Percentiles rank a stretch among this genome's conserved stretches.
These are phyloP conservation scores for Brachirus orientalis DNA, from an alignment of 2,113 vertebrate genomes.

Conservation along the genomic window DNA sequence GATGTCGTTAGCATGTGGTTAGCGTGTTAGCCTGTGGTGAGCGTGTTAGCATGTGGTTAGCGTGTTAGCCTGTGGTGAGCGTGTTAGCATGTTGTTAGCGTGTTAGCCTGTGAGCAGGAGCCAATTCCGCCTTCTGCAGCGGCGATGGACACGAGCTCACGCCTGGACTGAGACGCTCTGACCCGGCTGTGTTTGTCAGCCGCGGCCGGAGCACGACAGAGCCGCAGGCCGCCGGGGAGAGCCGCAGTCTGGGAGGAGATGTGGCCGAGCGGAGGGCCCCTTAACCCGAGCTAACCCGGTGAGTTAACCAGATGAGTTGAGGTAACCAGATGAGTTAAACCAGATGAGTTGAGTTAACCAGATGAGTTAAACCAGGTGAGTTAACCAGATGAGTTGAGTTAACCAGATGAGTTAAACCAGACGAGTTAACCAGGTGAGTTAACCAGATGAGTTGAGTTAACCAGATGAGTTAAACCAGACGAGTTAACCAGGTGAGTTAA, in stretches of 20 bases:
- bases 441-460: background rate
- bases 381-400: background rate
- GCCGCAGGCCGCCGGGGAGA: slow-evolving; percentile 4
- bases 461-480: too few relatives aligned
- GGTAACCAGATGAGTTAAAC: too few relatives aligned
- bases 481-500: slow-evolving; percentile 40
- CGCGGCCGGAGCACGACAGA: background rate
- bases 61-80: slow-evolving; percentile 27
- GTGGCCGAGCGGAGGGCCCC: slow-evolving; percentile 26
- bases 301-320: background rate
- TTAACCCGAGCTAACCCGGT: slow-evolving; percentile 41
- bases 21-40: slow-evolving; percentile 27
- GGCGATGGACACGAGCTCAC: slow-evolving; percentile 52
- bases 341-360: slow-evolving; percentile 2
- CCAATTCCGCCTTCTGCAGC: background rate
- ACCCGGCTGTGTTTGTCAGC: background rate
- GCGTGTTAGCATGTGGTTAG: background rate
- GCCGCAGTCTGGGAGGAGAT: slow-evolving; percentile 9
- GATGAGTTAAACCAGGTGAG: slow-evolving; percentile 44
- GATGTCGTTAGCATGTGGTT: background rate
- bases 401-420: too few relatives aligned
- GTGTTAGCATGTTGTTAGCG: background rate
- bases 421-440: slow-evolving; percentile 42
- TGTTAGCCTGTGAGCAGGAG: background rate
- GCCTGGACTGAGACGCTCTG: background rate